phyloP scores from a whole-genome alignment of 2,797 vertebrate genomes.

The Clarias laeviceps region DNA sequence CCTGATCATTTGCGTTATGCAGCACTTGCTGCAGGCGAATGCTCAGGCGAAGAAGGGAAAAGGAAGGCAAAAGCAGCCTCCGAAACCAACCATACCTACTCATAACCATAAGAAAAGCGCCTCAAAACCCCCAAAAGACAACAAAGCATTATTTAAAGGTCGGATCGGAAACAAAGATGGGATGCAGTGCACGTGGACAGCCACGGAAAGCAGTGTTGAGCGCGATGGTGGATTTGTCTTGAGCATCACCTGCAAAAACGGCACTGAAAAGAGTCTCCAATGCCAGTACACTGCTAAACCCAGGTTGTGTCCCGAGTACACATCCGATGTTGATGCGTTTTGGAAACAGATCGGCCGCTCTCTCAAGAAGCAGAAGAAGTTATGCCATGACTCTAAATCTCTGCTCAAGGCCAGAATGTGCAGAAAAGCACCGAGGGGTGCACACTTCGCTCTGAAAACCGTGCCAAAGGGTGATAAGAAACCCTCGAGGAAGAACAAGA shows the following conservation, averaged over 20 bases:
- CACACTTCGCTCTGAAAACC: constrained; percentile 77
- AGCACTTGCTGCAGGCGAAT: constrained; percentile 66
- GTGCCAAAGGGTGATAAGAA: background rate
- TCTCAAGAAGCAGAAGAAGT: constrained; percentile 78
- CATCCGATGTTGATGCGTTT: constrained; percentile 67
- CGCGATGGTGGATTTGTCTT: constrained; percentile 57
- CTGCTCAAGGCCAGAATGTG: constrained; percentile 81
- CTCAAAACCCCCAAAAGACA: constrained; percentile 38
- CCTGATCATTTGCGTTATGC: constrained; percentile 69
- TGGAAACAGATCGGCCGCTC: constrained; percentile 86
- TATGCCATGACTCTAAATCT: constrained; percentile 75
- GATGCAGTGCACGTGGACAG: constrained; percentile 80
- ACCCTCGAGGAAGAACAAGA: constrained; percentile 10
- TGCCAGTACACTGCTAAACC: constrained; percentile 82
- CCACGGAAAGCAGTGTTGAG: constrained; percentile 48
- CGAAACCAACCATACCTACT: constrained; percentile 3
- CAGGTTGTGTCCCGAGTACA: constrained; percentile 72
- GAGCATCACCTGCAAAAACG: constrained; percentile 71
- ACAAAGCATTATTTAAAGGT: constrained; percentile 65
- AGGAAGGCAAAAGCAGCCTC: constrained; percentile 36
- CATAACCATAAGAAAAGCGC: constrained; percentile 48
- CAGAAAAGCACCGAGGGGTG: constrained; percentile 72
- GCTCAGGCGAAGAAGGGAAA: constrained; percentile 61
- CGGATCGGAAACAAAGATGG: constrained; percentile 78
- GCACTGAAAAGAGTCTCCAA: constrained; percentile 59